Conservation (phyloP, 2,888 invertebrate genomes). For the Drosophila leonis region DNA sequence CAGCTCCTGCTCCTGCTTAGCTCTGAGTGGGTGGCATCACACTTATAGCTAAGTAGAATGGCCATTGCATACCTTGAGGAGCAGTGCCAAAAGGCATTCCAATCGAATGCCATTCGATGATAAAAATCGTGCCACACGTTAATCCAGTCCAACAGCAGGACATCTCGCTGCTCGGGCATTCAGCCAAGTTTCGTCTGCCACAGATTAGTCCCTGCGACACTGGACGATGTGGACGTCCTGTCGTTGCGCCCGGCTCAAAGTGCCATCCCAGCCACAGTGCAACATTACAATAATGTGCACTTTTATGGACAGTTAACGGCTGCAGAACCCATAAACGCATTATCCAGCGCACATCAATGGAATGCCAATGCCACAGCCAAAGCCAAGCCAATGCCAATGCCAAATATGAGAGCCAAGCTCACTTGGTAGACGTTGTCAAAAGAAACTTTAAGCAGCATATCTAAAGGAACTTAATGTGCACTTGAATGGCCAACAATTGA, state of each 20-base stretch:
- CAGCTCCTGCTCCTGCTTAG: neutral
- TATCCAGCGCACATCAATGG: conserved; percentile 68
- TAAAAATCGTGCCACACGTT: conserved; percentile 80
- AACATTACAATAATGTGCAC: conserved; percentile 82
- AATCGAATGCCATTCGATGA: conserved; percentile 74
- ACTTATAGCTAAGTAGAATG: conserved; percentile 12
- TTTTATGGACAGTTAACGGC: conserved; percentile 81
- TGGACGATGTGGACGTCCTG: conserved; percentile 44
- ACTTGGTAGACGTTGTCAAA: neutral
- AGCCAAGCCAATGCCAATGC: neutral
- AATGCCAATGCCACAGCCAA: conserved; percentile 63
- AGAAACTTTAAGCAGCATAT: conserved; percentile 31
- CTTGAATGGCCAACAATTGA: neutral
- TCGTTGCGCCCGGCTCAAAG: conserved; percentile 60
- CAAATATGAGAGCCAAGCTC: conserved; percentile 22
- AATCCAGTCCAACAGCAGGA: conserved; percentile 70
- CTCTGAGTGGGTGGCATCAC: conserved; percentile 23
- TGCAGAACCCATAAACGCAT: conserved; percentile 78
- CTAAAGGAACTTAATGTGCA: neutral
- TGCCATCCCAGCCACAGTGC: conserved; percentile 70
- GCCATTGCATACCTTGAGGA: conserved; percentile 56
- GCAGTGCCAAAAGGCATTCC: conserved; percentile 67
- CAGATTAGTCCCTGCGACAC: conserved; percentile 39
- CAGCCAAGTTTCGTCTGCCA: conserved; percentile 25
- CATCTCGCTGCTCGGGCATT: conserved; percentile 33